A percentile compares a stretch with the other conserved stretches of the same genome.
Evolutionary conservation across 1,140 invertebrate genomes (phyloP).

Genomic region (Trichonephila inaurata): DNA sequence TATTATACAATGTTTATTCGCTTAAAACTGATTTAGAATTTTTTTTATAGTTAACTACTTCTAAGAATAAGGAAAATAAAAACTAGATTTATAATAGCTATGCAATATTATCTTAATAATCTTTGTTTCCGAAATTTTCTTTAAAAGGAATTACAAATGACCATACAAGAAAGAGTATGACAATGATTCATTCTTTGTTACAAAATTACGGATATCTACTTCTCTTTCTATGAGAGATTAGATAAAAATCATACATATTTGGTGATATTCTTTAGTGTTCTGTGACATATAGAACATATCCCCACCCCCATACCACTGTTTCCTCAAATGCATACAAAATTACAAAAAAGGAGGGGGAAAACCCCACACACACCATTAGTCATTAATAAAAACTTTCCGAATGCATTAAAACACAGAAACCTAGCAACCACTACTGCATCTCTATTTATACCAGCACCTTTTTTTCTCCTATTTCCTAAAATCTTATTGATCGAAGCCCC

Average conservation of each 20-base stretch:
- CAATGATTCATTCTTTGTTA: background rate
- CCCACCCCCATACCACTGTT: background rate
- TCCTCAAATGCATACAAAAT: background rate
- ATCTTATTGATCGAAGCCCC: constrained; percentile 58
- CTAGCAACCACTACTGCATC: constrained; percentile 58
- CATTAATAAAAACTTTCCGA: constrained; percentile 72
- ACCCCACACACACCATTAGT: constrained; percentile 27
- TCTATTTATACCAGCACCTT: constrained; percentile 67
- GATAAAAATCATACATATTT: constrained; percentile 13
- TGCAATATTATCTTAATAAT: no score
- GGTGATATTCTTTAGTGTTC: background rate
- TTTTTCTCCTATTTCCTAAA: constrained; percentile 59
- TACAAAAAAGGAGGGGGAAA: background rate
- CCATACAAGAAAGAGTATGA: background rate
- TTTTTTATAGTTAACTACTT: no score
- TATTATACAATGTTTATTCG: no score
- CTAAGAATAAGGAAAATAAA: no score
- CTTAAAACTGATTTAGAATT: no score
- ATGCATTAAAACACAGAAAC: constrained; percentile 70
- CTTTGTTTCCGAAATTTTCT: no score
- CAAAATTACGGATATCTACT: background rate
- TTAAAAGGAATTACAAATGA: background rate
- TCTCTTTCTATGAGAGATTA: background rate
- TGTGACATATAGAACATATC: background rate
- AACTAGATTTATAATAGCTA: no score